Evolutionary conservation across 2,888 invertebrate genomes (phyloP).

Genomic region (Pyralis farinalis): DNA sequence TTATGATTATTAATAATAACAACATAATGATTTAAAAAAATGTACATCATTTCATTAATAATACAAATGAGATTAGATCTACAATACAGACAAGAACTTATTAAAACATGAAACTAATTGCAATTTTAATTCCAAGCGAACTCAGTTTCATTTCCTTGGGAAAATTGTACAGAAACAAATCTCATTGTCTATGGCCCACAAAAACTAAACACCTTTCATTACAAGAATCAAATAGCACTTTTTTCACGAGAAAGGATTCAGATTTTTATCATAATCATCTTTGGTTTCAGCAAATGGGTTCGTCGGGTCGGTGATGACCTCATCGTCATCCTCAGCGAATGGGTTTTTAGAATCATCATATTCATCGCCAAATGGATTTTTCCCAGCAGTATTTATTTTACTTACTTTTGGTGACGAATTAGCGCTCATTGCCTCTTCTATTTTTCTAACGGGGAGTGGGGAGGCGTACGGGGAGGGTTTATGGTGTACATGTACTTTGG

Average conservation of each 20-base stretch:
- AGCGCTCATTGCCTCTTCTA: slow-evolving; percentile 26
- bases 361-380: slow-evolving; percentile 67
- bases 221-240: no score
- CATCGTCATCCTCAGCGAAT: slow-evolving; percentile 76
- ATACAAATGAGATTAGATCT: no score
- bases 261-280: slow-evolving; percentile 86
- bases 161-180: no score
- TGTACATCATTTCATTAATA: no score
- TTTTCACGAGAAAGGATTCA: slow-evolving; percentile 85
- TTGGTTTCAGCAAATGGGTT: slow-evolving; percentile 80
- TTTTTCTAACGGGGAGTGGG: slow-evolving; percentile 29
- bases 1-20: no score
- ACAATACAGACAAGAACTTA: no score
- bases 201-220: no score
- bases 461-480: slow-evolving; percentile 11
- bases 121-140: no score
- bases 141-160: no score
- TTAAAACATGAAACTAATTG: no score
- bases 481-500: slow-evolving; percentile 28
- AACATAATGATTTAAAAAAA: no score
- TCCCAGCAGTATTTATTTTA: slow-evolving; percentile 28
- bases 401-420: slow-evolving; percentile 42
- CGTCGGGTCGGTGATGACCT: slow-evolving; percentile 48
- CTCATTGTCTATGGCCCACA: no score
- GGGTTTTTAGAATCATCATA: slow-evolving; percentile 85